Percentiles rank a stretch among this genome's conserved stretches.
Evolutionary conservation across 2,113 vertebrate genomes (phyloP).

Genomic region (Cottus gobio): DNA sequence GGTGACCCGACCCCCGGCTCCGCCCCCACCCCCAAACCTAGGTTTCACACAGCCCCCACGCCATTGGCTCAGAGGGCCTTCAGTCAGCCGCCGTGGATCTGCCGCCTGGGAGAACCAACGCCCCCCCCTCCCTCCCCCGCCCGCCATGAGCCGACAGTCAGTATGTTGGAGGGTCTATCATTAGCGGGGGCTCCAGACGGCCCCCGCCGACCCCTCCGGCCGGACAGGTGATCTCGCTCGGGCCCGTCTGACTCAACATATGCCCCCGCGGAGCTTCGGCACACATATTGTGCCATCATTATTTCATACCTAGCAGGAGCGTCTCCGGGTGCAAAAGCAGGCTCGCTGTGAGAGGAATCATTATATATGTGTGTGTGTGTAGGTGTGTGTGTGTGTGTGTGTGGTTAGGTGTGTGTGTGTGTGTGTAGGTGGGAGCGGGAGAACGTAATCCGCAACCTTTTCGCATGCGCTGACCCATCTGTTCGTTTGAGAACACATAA

Average conservation of each 20-base stretch:
- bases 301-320: constrained; percentile 73
- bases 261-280: constrained; percentile 65
- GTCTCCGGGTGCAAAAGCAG: constrained; percentile 53
- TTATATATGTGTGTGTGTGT: not conserved
- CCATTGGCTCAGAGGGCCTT: constrained; percentile 67
- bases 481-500: constrained; percentile 14
- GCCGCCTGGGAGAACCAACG: constrained; percentile 46
- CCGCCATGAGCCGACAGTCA: constrained; percentile 67
- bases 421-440: constrained; percentile 21
- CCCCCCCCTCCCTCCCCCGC: not conserved
- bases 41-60: not conserved
- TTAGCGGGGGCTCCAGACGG: constrained; percentile 75
- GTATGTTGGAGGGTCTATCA: constrained; percentile 73
- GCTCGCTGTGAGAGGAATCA: constrained; percentile 33
- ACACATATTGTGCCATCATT: constrained; percentile 74
- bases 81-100: constrained; percentile 56
- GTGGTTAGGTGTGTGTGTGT: no score
- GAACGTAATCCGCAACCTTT: constrained; percentile 6
- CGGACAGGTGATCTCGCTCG: constrained; percentile 71
- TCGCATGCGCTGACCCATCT: constrained; percentile 25
- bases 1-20: constrained; percentile 70
- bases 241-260: constrained; percentile 70
- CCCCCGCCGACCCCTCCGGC: constrained; percentile 59
- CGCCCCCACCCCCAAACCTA: constrained; percentile 17
- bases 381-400: not conserved